phyloP scores from a whole-genome alignment of 2,113 vertebrate species.

The Tiliqua scincoides region DNA sequence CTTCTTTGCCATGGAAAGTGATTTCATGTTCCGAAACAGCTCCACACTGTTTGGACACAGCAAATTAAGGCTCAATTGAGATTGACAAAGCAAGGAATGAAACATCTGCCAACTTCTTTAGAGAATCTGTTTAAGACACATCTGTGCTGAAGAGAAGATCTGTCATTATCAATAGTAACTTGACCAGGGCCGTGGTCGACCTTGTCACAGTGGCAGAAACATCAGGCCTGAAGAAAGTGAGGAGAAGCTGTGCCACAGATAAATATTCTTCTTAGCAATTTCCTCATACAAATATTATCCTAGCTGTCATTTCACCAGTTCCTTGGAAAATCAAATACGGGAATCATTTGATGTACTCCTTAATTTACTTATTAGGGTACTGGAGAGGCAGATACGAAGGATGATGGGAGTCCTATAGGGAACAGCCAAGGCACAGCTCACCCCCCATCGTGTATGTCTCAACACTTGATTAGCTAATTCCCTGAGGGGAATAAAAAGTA shows the following conservation, averaged over 20 bases:
- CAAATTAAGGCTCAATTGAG: conserved; percentile 39
- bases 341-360: conserved; percentile 45
- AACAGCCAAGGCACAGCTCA: background rate
- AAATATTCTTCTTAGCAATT: conserved; percentile 33
- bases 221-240: fast-evolving
- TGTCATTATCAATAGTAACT: conserved; percentile 58
- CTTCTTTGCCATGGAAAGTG: conserved; percentile 32
- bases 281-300: conserved; percentile 38
- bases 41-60: conserved; percentile 46
- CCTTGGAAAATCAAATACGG: conserved; percentile 57
- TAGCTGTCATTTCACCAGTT: conserved; percentile 55
- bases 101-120: conserved; percentile 9
- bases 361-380: conserved; percentile 58
- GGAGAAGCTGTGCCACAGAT: conserved; percentile 35
- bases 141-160: conserved; percentile 51
- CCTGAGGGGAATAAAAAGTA: conserved; percentile 8
- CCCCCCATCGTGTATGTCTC: background rate
- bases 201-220: conserved; percentile 44
- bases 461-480: conserved; percentile 40
- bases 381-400: conserved; percentile 24
- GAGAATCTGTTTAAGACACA: conserved; percentile 60
- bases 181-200: conserved; percentile 48
- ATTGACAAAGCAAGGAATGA: conserved; percentile 50
- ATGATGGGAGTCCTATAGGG: background rate
- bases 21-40: conserved; percentile 43